These are phyloP conservation scores for Leuciscus waleckii DNA, from an alignment of 2,797 vertebrate genomes.

Conservation along the genomic window DNA sequence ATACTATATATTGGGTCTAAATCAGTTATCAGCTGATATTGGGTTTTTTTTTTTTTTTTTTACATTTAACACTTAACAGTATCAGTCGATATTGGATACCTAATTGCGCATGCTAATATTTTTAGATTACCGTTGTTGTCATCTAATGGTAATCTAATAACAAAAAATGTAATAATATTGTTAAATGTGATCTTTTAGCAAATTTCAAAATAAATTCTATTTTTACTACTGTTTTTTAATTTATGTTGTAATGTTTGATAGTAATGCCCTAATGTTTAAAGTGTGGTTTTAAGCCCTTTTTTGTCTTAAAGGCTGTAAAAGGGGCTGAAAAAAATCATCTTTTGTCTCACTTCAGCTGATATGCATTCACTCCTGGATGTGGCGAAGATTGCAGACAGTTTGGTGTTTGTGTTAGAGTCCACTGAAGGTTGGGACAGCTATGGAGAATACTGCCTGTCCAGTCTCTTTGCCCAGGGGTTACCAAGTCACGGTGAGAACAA, in stretches of 20 bases:
- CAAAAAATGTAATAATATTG: background rate
- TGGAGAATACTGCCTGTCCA: slow-evolving; percentile 94
- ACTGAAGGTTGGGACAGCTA: slow-evolving; percentile 90
- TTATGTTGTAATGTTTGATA: background rate
- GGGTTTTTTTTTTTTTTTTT: background rate
- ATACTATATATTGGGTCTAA: background rate
- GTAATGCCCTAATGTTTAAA: too few species aligned
- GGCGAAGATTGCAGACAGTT: slow-evolving; percentile 91
- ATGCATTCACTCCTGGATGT: slow-evolving; percentile 89
- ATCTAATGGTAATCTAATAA: background rate
- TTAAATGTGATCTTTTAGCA: background rate
- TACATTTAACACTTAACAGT: background rate
- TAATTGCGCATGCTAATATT: background rate
- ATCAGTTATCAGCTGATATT: background rate
- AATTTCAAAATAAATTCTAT: background rate
- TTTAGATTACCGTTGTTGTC: background rate
- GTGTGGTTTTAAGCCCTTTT: background rate
- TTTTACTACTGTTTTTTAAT: background rate
- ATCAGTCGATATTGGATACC: background rate
- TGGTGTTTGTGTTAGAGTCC: slow-evolving; percentile 90
- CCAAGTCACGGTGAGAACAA: slow-evolving; percentile 86
- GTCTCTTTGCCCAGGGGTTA: slow-evolving; percentile 94
- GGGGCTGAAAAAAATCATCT: too few species aligned
- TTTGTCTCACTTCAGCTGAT: slow-evolving; percentile 77
- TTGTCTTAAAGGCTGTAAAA: background rate